Evolutionary conservation across 2,888 invertebrate species (phyloP).

Genomic region (Pristionchus japonicus): DNA sequence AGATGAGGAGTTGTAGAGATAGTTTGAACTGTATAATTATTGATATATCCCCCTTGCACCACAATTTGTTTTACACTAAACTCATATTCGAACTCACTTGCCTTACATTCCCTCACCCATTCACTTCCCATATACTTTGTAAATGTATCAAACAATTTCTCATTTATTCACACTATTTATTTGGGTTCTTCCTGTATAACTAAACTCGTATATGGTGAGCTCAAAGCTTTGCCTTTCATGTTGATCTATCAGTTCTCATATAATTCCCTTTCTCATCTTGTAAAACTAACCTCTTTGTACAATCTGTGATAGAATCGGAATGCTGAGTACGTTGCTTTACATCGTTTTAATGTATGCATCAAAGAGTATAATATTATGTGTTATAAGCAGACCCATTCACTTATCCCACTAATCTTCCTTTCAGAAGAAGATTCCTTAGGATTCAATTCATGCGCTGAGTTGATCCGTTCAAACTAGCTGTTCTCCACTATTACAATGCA

Average conservation of each 20-base stretch:
- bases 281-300: constrained; percentile 35
- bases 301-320: constrained; percentile 39
- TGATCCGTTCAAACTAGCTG: not conserved
- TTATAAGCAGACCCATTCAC: not conserved
- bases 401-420: constrained; percentile 20
- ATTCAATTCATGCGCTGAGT: constrained; percentile 26
- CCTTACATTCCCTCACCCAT: constrained; percentile 1
- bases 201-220: constrained; percentile 3
- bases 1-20: constrained; percentile 29
- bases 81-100: constrained; percentile 17
- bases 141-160: not conserved
- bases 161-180: not conserved
- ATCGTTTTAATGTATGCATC: constrained; percentile 1
- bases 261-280: constrained; percentile 5
- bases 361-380: constrained; percentile 38
- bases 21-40: not conserved
- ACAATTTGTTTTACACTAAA: not conserved
- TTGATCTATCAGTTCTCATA: not conserved
- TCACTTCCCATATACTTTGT: not conserved
- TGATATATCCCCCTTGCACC: not conserved
- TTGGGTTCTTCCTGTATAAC: not conserved
- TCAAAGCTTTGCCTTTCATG: not conserved
- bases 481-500: constrained; percentile 1
- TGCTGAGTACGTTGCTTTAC: constrained; percentile 34
- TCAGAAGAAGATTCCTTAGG: not conserved